phyloP scores from a whole-genome alignment of 2,888 invertebrate genomes.

The Prostheceraeus crozeri region DNA sequence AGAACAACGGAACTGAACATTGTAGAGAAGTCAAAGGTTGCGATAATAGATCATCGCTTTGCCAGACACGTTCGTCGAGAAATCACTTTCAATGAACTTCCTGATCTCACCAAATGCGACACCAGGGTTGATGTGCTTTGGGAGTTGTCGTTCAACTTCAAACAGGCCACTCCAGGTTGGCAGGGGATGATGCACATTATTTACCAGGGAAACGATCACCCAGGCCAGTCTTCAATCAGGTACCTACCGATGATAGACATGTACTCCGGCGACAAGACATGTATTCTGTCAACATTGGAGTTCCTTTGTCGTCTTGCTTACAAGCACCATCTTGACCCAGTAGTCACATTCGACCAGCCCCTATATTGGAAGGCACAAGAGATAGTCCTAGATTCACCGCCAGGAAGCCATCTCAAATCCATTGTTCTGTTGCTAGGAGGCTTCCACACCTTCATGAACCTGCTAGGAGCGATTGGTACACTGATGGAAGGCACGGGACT shows the following conservation, averaged over 20 bases:
- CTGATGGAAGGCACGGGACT: conserved; percentile 31
- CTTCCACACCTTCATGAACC: conserved; percentile 35
- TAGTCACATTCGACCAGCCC: conserved; percentile 32
- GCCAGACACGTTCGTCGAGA: conserved; percentile 13
- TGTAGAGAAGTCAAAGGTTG: conserved; percentile 1
- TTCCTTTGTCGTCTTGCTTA: conserved; percentile 25
- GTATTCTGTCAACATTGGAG: conserved; percentile 23
- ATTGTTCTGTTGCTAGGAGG: conserved; percentile 26
- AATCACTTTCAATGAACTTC: conserved; percentile 12
- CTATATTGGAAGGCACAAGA: conserved; percentile 27
- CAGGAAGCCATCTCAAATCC: conserved; percentile 32
- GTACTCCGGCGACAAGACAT: conserved; percentile 24
- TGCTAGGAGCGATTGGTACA: conserved; percentile 34
- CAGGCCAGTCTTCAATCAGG: conserved; percentile 24
- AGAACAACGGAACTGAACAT: conserved; percentile 37
- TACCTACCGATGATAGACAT: conserved; percentile 36
- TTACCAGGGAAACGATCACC: conserved; percentile 37
- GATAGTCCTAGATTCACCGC: conserved; percentile 29
- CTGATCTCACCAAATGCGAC: not conserved
- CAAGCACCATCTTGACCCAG: conserved; percentile 31
- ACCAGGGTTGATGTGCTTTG: conserved; percentile 5
- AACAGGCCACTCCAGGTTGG: conserved; percentile 27
- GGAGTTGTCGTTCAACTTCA: conserved; percentile 14
- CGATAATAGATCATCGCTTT: conserved; percentile 13
- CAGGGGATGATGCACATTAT: conserved; percentile 36